A percentile compares a stretch with the other conserved stretches of the same genome.
These are phyloP conservation scores for Phymanthus crucifer DNA, from an alignment of 92 coral and sea anemone genomes.

Conservation along the genomic window DNA sequence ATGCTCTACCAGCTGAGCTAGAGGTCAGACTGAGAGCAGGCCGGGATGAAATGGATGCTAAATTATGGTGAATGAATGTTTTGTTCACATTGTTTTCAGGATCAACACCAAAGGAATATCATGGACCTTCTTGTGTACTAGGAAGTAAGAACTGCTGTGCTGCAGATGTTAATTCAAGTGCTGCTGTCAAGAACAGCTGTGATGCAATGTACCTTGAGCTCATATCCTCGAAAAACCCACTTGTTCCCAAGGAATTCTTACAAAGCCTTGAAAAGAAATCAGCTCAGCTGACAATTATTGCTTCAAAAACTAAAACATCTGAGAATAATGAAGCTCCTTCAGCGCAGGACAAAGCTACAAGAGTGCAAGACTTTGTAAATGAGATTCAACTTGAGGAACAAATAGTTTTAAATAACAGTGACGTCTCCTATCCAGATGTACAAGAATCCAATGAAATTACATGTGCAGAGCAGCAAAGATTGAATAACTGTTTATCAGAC, in stretches of 20 bases:
- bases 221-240: slow-evolving; percentile 24
- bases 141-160: neutral
- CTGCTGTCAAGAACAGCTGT: neutral
- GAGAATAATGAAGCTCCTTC: neutral
- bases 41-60: too few species aligned
- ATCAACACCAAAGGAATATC: neutral
- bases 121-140: neutral
- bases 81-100: neutral
- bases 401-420: neutral
- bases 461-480: neutral
- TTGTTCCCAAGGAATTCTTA: slow-evolving; percentile 41
- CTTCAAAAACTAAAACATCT: neutral
- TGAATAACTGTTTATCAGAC: slow-evolving; percentile 41
- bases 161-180: neutral
- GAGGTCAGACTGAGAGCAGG: too few species aligned
- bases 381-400: neutral
- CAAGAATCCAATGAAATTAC: neutral
- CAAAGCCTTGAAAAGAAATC: slow-evolving; percentile 30
- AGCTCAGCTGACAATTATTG: neutral
- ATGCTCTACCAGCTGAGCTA: too few species aligned
- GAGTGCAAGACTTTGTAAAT: neutral
- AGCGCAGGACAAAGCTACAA: neutral
- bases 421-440: neutral
- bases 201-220: slow-evolving; percentile 1
- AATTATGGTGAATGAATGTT: neutral